Conservation (phyloP, 2,888 invertebrate genomes). For the Apamea sordens region DNA sequence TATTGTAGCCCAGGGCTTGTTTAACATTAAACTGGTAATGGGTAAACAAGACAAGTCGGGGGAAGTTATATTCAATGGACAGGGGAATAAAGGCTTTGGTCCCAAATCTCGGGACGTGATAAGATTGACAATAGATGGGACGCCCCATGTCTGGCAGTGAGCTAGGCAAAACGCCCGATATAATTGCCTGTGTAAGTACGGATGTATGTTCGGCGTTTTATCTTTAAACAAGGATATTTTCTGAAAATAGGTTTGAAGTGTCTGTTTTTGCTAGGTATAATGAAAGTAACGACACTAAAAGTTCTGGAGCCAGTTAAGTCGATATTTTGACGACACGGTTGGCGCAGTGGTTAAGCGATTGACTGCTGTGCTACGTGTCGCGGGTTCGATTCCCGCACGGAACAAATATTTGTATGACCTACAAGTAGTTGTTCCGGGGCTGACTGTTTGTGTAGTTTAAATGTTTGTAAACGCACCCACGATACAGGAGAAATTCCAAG, state of each 20-base stretch:
- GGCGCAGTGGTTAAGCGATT: no score
- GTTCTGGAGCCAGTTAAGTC: not conserved
- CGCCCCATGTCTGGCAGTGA: conserved; percentile 74
- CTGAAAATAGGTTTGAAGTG: not conserved
- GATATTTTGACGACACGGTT: no score
- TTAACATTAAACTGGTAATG: conserved; percentile 60
- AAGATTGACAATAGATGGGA: conserved; percentile 75
- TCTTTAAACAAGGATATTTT: conserved; percentile 26
- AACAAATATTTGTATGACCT: no score
- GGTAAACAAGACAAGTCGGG: conserved; percentile 67
- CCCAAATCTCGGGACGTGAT: conserved; percentile 78
- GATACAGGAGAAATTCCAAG: no score
- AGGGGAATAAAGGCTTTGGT: conserved; percentile 70
- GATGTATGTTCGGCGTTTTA: conserved; percentile 39
- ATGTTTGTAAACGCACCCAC: no score
- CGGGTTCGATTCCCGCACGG: no score
- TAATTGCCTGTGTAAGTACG: conserved; percentile 54
- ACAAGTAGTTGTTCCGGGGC: no score
- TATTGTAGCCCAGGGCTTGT: conserved; percentile 60
- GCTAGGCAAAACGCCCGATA: conserved; percentile 50
- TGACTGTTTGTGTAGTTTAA: no score
- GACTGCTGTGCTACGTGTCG: no score
- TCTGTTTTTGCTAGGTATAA: not conserved
- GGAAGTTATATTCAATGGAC: conserved; percentile 75
- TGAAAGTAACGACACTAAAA: not conserved